Conservation (phyloP, 2,888 invertebrate genomes). For the Saturnia pavonia region DNA sequence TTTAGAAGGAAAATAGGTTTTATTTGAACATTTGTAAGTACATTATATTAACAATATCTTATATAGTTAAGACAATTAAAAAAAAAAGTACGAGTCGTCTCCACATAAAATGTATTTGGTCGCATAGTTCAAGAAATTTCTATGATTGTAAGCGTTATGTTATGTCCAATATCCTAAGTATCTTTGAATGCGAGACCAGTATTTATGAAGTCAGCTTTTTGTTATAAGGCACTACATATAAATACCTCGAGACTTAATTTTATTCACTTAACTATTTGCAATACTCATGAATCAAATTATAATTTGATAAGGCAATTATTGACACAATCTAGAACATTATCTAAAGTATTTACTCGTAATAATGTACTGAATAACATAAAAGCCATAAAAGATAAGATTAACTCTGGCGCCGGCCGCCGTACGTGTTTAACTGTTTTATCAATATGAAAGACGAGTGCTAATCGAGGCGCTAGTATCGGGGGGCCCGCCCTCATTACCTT, state of each 20-base stretch:
- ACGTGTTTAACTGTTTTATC: constrained; percentile 13
- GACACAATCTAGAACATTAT: constrained; percentile 1
- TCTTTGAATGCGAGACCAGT: background rate
- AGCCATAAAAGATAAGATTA: constrained; percentile 15
- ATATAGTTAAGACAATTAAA: no score
- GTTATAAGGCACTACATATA: no score
- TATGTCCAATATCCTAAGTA: background rate
- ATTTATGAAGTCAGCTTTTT: background rate
- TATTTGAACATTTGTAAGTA: no score
- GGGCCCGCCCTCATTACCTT: background rate
- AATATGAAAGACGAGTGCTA: background rate
- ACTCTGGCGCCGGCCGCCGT: constrained; percentile 7
- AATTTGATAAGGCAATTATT: background rate
- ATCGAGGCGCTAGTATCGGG: background rate
- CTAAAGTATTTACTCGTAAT: background rate
- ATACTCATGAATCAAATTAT: background rate
- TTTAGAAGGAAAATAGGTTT: no score
- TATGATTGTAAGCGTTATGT: background rate
- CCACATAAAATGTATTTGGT: background rate
- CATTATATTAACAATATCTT: no score
- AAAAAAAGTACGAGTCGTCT: background rate
- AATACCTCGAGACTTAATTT: background rate
- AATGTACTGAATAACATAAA: constrained; percentile 13
- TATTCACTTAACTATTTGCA: background rate
- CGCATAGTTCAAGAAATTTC: background rate